Evolutionary conservation across 2,113 vertebrate genomes (phyloP), one percentile per base, ranked within the genome.

Genomic region (Tapirus terrestris): DNA sequence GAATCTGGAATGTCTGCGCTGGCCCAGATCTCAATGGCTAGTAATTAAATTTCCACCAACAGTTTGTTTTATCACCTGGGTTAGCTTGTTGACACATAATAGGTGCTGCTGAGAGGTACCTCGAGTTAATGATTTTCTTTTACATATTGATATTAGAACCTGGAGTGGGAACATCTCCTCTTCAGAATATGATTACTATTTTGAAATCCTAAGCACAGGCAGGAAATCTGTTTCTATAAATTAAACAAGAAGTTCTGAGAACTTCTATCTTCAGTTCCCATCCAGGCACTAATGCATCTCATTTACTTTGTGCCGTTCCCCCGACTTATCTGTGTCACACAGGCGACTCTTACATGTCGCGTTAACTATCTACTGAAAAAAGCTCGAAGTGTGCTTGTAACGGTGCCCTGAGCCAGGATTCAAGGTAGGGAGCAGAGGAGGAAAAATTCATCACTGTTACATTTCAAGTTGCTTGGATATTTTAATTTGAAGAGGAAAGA

Each of bases 271-370:
- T 98, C 98, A 98, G 99, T 99, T 99, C 99, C 99, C 99, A 99
- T 99, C 98, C 99, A 98, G 99, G 98, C 99, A 98, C 99, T 99
- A 99, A 99, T 99, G 99, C 99, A 99, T 99, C 99, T 99, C 99
- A 99, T 99, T 99, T 99, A 99, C 98, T 98, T 98, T 98, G 99
- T 98, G 98, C 99, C 93, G 98, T 98, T 99, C 99, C 99, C 99
- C 98, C 79, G 98, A 99, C 99, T 99, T 99, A 99, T 99, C 99
- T 99, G 99, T 99, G 99, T 99, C 99, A 99, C 97, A 96, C 99
- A 99, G 99, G 98, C 96, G 95, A 98, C 98, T 98, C 98, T 98
- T 98, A 98, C 98, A 98, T 98, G 99, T 99, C 98, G 98, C 97
- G 98, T 99, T 99, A 99, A 99, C 99, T 98, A 98, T 98, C 98